These are phyloP conservation scores for Lasioglossum pauxillum DNA, from an alignment of 2,888 invertebrate species.

Conservation along the genomic window DNA sequence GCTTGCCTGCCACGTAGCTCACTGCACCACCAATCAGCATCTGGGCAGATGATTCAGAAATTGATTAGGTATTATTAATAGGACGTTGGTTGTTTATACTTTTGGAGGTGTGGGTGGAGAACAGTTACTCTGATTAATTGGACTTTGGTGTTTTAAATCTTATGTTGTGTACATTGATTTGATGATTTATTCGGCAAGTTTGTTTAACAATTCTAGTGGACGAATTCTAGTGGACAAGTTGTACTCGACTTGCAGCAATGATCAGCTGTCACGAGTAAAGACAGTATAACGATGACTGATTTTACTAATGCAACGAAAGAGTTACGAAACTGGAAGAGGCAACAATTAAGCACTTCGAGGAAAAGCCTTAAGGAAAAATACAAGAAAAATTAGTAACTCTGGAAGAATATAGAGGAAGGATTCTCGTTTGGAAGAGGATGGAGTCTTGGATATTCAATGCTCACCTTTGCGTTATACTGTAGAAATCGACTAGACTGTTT, in stretches of 20 bases:
- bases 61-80: background rate
- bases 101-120: background rate
- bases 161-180: too few relatives aligned
- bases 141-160: too few relatives aligned
- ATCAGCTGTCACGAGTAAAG: too few relatives aligned
- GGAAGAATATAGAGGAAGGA: background rate
- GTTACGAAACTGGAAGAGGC: too few relatives aligned
- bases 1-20: conserved; percentile 90
- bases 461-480: conserved; percentile 70
- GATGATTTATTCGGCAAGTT: too few relatives aligned
- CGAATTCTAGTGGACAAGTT: too few relatives aligned
- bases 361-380: background rate
- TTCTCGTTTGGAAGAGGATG: background rate
- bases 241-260: too few relatives aligned
- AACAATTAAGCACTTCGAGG: too few relatives aligned
- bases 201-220: too few relatives aligned
- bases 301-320: too few relatives aligned
- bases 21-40: conserved; percentile 89
- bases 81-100: background rate
- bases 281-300: too few relatives aligned
- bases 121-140: too few relatives aligned
- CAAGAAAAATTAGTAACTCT: background rate
- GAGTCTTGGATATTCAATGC: background rate
- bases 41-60: conserved; percentile 52
- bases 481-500: conserved; percentile 65